A percentile compares a stretch with the other conserved stretches of the same genome.
Evolutionary conservation across 1,140 invertebrate genomes (phyloP).

Genomic region (Psix sp.): DNA sequence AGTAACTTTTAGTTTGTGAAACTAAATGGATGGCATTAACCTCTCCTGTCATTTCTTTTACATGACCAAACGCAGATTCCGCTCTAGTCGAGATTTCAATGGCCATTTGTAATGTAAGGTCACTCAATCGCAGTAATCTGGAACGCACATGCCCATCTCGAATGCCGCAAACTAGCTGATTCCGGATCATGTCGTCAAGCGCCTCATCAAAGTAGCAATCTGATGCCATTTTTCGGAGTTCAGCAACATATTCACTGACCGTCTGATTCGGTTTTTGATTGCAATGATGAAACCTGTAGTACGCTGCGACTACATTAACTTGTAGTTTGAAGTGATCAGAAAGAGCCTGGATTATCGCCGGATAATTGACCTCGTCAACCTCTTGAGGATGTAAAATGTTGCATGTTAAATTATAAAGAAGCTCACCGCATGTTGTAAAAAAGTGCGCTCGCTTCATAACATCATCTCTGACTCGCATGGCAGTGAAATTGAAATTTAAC

Average conservation of each 20-base stretch:
- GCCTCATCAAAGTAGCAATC: neutral
- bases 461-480: neutral
- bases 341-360: neutral
- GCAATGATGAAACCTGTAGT: constrained; percentile 8
- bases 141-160: too few species aligned
- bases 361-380: constrained; percentile 1
- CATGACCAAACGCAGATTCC: constrained; percentile 5
- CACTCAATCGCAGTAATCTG: neutral
- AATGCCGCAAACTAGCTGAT: too few species aligned
- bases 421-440: neutral
- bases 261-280: constrained; percentile 1
- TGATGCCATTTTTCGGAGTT: neutral
- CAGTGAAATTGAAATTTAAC: constrained; percentile 5
- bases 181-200: neutral
- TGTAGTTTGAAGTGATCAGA: neutral
- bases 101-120: constrained; percentile 5
- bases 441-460: constrained; percentile 5
- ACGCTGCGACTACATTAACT: constrained; percentile 6
- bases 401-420: neutral
- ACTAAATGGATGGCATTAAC: neutral
- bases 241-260: neutral
- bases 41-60: constrained; percentile 1
- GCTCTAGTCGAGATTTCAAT: constrained; percentile 5
- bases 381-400: neutral
- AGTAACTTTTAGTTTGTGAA: neutral